phyloP scores from a whole-genome alignment of 2,113 vertebrate genomes.

The Limnothrissa miodon region DNA sequence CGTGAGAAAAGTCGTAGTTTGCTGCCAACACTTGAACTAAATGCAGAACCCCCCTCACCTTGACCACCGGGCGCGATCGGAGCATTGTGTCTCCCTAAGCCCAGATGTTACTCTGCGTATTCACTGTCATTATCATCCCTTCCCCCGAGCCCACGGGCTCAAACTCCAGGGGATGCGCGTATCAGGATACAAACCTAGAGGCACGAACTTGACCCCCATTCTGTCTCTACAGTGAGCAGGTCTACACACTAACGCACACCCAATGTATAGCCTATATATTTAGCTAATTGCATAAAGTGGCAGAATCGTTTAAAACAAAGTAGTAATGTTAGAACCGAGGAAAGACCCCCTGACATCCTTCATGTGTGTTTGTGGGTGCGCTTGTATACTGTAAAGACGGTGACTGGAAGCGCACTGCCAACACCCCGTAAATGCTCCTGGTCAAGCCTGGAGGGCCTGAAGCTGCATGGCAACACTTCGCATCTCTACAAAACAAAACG shows the following conservation, averaged over 20 bases:
- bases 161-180: background rate
- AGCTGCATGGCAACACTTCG: background rate
- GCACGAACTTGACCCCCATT: background rate
- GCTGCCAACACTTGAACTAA: conserved; percentile 56
- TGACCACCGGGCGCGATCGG: conserved; percentile 41
- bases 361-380: too few species aligned
- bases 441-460: background rate
- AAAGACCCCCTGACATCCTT: background rate
- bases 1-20: conserved; percentile 70
- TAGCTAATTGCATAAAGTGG: too few species aligned
- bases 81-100: conserved; percentile 42
- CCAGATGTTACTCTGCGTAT: conserved; percentile 68
- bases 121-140: conserved; percentile 70
- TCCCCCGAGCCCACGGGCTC: conserved; percentile 17
- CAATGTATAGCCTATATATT: too few species aligned
- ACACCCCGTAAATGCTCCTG: conserved; percentile 5
- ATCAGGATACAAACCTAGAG: background rate
- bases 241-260: background rate
- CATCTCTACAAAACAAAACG: background rate
- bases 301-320: background rate
- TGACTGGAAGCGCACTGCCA: background rate
- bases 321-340: background rate
- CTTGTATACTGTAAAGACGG: background rate
- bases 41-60: conserved; percentile 60
- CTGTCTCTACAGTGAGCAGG: background rate